Conservation (phyloP, 2,113 vertebrate genomes). For the Oreochromis spilurus region DNA sequence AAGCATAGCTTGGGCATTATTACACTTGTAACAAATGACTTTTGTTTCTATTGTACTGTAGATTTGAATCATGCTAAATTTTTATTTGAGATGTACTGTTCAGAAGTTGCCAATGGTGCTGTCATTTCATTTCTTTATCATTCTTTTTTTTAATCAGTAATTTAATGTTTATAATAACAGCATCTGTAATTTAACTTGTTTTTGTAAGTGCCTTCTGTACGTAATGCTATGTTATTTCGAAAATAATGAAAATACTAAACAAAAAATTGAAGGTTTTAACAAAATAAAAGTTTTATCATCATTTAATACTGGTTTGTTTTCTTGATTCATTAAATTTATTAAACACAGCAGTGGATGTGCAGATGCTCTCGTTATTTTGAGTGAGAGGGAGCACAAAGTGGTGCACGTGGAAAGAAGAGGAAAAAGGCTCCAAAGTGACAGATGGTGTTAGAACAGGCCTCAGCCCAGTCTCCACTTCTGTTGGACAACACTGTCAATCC, state of each 20-base stretch:
- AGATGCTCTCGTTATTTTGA: background rate
- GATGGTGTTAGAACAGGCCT: slow-evolving; percentile 34
- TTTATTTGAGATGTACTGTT: slow-evolving; percentile 73
- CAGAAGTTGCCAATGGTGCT: slow-evolving; percentile 74
- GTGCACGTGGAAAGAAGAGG: background rate
- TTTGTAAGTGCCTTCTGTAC: slow-evolving; percentile 98
- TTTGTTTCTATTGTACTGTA: slow-evolving; percentile 75
- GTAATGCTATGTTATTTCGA: slow-evolving; percentile 79
- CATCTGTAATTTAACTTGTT: slow-evolving; percentile 71
- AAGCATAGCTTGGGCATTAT: slow-evolving; percentile 70
- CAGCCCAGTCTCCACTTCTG: slow-evolving; percentile 7
- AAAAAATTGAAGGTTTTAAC: slow-evolving; percentile 45
- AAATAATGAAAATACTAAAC: slow-evolving; percentile 46
- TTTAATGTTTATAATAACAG: slow-evolving; percentile 71
- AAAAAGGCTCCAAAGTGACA: slow-evolving; percentile 34
- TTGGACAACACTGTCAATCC: slow-evolving; percentile 18
- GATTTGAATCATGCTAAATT: slow-evolving; percentile 68
- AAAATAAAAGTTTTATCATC: slow-evolving; percentile 50
- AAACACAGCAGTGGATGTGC: background rate
- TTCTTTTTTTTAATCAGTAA: slow-evolving; percentile 64
- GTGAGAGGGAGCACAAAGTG: background rate
- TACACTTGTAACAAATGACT: slow-evolving; percentile 66
- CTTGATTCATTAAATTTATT: background rate
- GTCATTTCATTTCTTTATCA: slow-evolving; percentile 55
- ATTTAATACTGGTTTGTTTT: background rate